phyloP scores from a whole-genome alignment of 2,113 vertebrate genomes.

The Antechinus stuartii region DNA sequence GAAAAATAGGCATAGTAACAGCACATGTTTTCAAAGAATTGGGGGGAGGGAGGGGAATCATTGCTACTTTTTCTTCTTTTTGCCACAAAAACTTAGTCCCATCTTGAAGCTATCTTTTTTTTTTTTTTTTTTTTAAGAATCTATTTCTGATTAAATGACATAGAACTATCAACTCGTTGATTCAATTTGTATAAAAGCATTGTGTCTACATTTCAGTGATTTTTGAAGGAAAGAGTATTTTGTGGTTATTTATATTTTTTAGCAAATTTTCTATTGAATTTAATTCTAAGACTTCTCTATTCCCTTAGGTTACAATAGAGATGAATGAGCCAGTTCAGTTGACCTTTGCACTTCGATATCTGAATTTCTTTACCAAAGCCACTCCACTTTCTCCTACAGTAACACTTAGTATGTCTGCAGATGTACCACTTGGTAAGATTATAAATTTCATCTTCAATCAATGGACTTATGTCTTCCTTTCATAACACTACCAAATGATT shows the following conservation, averaged over 20 bases:
- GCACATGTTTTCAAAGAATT: background rate
- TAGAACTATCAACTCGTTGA: background rate
- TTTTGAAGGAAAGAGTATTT: background rate
- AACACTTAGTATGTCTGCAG: conserved; percentile 98
- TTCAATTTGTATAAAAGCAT: background rate
- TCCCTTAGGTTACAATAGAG: conserved; percentile 93
- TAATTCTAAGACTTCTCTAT: background rate
- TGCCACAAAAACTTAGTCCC: background rate
- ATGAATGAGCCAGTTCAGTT: conserved; percentile 98
- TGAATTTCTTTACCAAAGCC: conserved; percentile 99
- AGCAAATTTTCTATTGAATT: background rate
- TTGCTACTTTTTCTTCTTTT: background rate
- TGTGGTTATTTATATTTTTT: background rate
- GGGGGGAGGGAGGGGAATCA: background rate
- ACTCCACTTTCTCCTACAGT: conserved; percentile 96
- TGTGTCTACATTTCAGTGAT: background rate
- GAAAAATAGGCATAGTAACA: background rate
- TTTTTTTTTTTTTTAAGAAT: background rate
- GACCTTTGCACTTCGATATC: conserved; percentile 96
- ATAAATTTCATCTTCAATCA: background rate
- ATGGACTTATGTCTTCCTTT: conserved; percentile 8
- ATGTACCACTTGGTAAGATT: conserved; percentile 94
- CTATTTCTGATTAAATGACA: background rate
- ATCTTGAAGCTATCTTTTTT: background rate
- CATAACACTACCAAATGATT: background rate